Conservation (phyloP, 2,113 vertebrate species). For the Xenus cinereus region DNA sequence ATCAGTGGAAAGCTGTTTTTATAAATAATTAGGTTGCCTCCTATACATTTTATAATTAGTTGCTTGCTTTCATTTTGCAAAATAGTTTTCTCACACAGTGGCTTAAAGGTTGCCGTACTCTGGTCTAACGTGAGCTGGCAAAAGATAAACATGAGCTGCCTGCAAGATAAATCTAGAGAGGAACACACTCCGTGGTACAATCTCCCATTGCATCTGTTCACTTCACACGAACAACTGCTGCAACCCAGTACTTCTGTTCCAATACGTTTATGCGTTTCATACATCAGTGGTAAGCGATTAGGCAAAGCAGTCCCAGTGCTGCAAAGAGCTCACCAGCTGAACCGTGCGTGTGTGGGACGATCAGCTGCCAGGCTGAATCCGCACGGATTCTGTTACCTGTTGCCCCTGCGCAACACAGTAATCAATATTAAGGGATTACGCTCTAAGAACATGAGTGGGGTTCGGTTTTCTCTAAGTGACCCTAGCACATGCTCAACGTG, state of each 20-base stretch:
- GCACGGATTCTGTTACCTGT: conserved; percentile 66
- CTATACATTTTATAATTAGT: not conserved
- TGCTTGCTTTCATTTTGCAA: not conserved
- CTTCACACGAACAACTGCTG: conserved; percentile 48
- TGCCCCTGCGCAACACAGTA: conserved; percentile 62
- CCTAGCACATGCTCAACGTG: conserved; percentile 59
- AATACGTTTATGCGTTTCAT: conserved; percentile 6
- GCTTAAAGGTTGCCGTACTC: not conserved
- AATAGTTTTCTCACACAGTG: not conserved
- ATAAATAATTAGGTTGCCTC: not conserved
- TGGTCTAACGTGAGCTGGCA: not conserved
- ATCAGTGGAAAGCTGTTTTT: not conserved
- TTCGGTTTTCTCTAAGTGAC: conserved; percentile 70
- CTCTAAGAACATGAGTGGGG: conserved; percentile 64
- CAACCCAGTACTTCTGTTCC: conserved; percentile 4
- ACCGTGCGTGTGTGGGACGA: conserved; percentile 22
- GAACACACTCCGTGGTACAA: not conserved
- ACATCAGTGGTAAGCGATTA: not conserved
- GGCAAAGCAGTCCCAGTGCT: not conserved
- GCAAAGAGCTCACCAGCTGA: conserved; percentile 52
- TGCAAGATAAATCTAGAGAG: conserved; percentile 13
- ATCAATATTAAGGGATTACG: conserved; percentile 73
- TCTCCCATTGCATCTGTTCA: conserved; percentile 42
- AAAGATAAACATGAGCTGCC: not conserved
- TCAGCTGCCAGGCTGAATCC: conserved; percentile 59